A percentile compares a stretch with the other conserved stretches of the same genome.
Conservation (phyloP, 2,888 invertebrate species). For the Hecatera dysodea region DNA sequence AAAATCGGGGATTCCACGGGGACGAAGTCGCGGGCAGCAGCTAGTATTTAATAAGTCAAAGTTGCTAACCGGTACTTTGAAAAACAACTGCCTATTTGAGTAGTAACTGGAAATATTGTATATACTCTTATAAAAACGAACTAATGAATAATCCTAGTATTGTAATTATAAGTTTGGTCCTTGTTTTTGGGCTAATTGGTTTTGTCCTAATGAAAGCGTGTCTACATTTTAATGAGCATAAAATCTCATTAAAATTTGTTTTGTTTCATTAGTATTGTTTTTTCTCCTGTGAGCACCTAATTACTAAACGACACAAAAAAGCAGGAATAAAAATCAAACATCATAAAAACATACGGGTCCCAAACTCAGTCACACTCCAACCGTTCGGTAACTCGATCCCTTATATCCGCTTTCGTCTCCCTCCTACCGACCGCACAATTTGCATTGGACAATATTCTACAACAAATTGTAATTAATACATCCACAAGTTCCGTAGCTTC, state of each 20-base stretch:
- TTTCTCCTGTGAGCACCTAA: slow-evolving; percentile 6
- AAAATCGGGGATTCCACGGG: too few species aligned
- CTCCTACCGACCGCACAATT: slow-evolving; percentile 53
- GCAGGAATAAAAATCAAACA: slow-evolving; percentile 35
- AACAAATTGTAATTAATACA: slow-evolving; percentile 76
- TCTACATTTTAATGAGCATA: slow-evolving; percentile 10
- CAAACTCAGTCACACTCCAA: slow-evolving; percentile 44
- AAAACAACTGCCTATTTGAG: too few species aligned
- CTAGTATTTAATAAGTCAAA: too few species aligned
- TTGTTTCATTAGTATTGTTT: background rate
- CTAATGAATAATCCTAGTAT: background rate
- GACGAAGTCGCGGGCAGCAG: too few species aligned
- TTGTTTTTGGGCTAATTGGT: slow-evolving; percentile 2
- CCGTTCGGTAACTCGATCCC: slow-evolving; percentile 55
- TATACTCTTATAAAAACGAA: background rate
- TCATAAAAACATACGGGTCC: slow-evolving; percentile 58
- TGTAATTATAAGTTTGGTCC: background rate
- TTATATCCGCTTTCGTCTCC: slow-evolving; percentile 62
- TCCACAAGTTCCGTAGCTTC: slow-evolving; percentile 73
- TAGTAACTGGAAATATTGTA: too few species aligned
- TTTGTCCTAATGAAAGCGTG: slow-evolving; percentile 7
- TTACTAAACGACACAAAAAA: slow-evolving; percentile 2
- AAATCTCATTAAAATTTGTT: slow-evolving; percentile 9
- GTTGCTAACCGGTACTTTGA: too few species aligned
- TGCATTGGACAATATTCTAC: slow-evolving; percentile 74